These are phyloP conservation scores for Clivina fossor DNA, from an alignment of 2,888 invertebrate species.

Conservation along the genomic window DNA sequence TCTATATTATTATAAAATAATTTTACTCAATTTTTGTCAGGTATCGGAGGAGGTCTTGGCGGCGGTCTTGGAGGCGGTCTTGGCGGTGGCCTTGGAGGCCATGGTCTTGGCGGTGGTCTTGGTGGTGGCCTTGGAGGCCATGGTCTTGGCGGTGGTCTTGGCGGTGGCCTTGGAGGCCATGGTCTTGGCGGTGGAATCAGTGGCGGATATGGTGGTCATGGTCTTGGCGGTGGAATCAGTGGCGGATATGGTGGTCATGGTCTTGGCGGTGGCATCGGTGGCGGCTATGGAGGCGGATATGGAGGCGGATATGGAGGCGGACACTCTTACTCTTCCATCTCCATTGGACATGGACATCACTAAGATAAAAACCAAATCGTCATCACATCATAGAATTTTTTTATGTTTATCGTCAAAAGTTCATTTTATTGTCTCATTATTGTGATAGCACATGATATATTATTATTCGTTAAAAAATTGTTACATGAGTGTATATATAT, in stretches of 20 bases:
- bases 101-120: slow-evolving; percentile 38
- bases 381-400: background rate
- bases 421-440: slow-evolving; percentile 12
- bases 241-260: slow-evolving; percentile 9
- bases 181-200: slow-evolving; percentile 36
- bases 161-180: slow-evolving; percentile 35
- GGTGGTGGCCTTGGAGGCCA: slow-evolving; percentile 38
- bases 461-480: slow-evolving; percentile 4
- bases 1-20: no score
- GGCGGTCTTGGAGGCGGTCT: slow-evolving; percentile 36
- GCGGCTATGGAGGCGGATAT: slow-evolving; percentile 8
- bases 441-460: slow-evolving; percentile 20
- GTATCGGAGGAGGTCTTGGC: slow-evolving; percentile 45
- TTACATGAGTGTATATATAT: slow-evolving; percentile 28
- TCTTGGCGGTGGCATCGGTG: slow-evolving; percentile 14
- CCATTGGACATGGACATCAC: slow-evolving; percentile 15
- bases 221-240: background rate
- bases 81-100: slow-evolving; percentile 36
- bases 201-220: slow-evolving; percentile 20
- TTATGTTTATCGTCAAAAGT: slow-evolving; percentile 7
- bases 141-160: slow-evolving; percentile 36
- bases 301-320: slow-evolving; percentile 16
- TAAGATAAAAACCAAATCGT: slow-evolving; percentile 14
- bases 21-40: no score
- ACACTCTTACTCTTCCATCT: slow-evolving; percentile 5